Conservation (phyloP, 2,888 invertebrate genomes). For the Acleris laterana region DNA sequence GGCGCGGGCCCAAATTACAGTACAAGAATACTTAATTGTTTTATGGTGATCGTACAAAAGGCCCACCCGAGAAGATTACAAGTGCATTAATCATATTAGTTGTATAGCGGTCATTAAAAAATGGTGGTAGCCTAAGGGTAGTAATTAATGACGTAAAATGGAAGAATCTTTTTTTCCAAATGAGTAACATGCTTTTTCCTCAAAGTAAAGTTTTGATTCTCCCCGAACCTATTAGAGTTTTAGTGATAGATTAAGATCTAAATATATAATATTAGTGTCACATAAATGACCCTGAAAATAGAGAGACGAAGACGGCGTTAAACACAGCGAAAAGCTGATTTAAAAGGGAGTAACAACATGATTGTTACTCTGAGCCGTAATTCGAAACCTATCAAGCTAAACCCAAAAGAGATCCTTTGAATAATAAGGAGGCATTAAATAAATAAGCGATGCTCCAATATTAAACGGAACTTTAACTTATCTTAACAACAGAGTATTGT, state of each 20-base stretch:
- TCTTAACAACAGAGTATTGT: no score
- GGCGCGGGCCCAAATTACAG: constrained; percentile 49
- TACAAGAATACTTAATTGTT: constrained; percentile 53
- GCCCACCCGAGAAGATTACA: constrained; percentile 40
- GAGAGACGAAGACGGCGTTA: constrained; percentile 1
- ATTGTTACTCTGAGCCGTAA: no score
- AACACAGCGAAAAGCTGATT: constrained; percentile 8
- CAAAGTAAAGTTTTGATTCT: no score
- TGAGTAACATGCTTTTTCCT: no score
- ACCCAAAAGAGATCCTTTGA: constrained; percentile 45
- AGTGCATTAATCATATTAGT: constrained; percentile 40
- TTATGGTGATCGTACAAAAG: constrained; percentile 41
- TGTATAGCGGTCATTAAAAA: constrained; percentile 32
- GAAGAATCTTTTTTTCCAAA: neutral
- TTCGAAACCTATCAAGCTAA: constrained; percentile 4
- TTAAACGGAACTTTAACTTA: no score
- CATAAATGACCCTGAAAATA: neutral
- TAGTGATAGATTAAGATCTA: no score
- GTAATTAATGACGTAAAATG: neutral
- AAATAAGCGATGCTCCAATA: neutral
- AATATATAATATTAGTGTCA: neutral
- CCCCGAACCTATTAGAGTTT: no score
- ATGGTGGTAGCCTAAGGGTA: constrained; percentile 11
- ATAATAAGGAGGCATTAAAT: constrained; percentile 51
- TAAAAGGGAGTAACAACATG: neutral